phyloP scores from a whole-genome alignment of 2,113 vertebrate genomes.

The Ovis canadensis region DNA sequence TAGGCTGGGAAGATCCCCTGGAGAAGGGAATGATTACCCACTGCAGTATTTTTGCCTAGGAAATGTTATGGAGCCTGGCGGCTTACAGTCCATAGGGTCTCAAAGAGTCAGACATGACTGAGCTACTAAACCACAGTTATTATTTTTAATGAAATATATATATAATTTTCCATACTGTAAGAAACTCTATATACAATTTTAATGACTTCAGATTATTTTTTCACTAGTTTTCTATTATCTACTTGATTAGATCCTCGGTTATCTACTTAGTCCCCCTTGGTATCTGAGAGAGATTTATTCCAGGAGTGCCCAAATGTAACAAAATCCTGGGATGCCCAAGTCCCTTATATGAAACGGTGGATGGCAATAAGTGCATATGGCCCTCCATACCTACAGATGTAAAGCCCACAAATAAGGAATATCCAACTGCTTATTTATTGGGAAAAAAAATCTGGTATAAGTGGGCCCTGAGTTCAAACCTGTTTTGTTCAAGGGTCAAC shows the following conservation, averaged over 20 bases:
- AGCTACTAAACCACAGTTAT: not conserved
- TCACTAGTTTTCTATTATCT: not conserved
- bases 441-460: not conserved
- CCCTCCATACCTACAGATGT: not conserved
- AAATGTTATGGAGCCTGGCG: not conserved
- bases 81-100: not conserved
- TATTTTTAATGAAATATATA: not conserved
- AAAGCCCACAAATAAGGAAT: not conserved
- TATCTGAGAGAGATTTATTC: not conserved
- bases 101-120: not conserved
- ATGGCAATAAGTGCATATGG: too few species aligned
- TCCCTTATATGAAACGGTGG: not conserved
- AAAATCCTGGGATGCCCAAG: not conserved
- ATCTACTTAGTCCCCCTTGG: not conserved
- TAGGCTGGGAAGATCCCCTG: not conserved
- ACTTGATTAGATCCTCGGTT: not conserved
- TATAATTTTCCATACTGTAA: not conserved
- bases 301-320: not conserved
- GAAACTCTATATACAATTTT: slow-evolving; percentile 10
- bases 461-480: not conserved
- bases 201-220: not conserved
- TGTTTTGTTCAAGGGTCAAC: not conserved
- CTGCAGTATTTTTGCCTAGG: not conserved
- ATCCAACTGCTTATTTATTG: not conserved
- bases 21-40: not conserved